Base-by-base conservation (phyloP, 1,140 invertebrate species). In the Hermetia illucens region DNA sequence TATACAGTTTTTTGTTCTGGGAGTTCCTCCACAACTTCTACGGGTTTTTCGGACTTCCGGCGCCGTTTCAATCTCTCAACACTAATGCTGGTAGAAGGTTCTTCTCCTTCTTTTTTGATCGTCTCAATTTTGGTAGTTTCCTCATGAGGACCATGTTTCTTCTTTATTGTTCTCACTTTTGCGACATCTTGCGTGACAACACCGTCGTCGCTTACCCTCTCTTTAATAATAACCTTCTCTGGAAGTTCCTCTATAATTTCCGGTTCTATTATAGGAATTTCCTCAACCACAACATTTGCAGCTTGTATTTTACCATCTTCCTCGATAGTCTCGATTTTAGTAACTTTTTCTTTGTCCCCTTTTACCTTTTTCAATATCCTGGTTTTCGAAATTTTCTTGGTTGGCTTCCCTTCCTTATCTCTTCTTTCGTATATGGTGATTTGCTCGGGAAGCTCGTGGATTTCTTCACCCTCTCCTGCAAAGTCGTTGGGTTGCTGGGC, bases 361-460 rank as follows among this genome's bases (percentile, higher is more conserved):
- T 47, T 52, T 16, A 49, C 44, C 42, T 50, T 57, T 40, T 51
- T 48, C 39, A 49, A 52, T 0, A 50, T 42, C 17, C 47, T 47
- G 30, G 52, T 54, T 35, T 44, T 55, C 0, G 39, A 46, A 12
- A 49, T 48, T 3, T 41, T 44, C 33, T 51, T 52, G 24, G 45
- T 41, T 10, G 39, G 35, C 34, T 41, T 43, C 5, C 44, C 44
- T 18, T 49, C 46, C 34, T 50, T 34, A 9, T 40, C 42, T 4
- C 34, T 25, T 1, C 44, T 41, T 45, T 53, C 45, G 10, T 44
- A 36, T 17, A 47, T 33, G 31, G 43, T 27, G 4, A 49, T 37
- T 17, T 44, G 50, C 51, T 68, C 62, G 5, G 62, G 64, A 18
- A 52, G 34, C 50, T 65, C 61, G 35, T 64, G 54, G 4, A 61